Percentiles rank a stretch among this genome's conserved stretches.
These are phyloP conservation scores for Musca vetustissima DNA, from an alignment of 1,140 invertebrate species.

Conservation along the genomic window DNA sequence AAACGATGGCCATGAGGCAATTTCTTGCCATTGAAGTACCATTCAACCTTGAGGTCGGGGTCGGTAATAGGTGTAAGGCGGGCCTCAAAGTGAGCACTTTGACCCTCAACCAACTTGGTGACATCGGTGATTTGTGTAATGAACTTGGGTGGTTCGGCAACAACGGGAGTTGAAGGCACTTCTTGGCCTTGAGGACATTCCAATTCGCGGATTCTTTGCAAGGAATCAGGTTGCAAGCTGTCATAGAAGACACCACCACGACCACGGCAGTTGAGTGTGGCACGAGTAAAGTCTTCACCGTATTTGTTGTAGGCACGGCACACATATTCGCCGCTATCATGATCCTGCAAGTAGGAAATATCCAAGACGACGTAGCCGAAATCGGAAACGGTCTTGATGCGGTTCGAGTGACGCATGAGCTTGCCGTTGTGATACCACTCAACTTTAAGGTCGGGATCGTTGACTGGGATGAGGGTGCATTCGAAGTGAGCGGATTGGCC, in stretches of 20 bases:
- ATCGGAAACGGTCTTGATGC: constrained; percentile 93
- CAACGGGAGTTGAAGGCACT: constrained; percentile 64
- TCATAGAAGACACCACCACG: constrained; percentile 90
- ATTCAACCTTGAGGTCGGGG: constrained; percentile 91
- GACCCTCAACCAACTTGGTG: constrained; percentile 83
- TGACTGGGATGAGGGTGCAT: constrained; percentile 87
- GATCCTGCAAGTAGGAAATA: constrained; percentile 89
- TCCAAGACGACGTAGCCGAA: constrained; percentile 96
- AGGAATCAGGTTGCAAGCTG: constrained; percentile 90
- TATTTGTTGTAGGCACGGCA: constrained; percentile 88
- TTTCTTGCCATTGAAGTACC: constrained; percentile 93
- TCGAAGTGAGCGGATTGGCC: constrained; percentile 92
- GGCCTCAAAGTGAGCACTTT: constrained; percentile 93
- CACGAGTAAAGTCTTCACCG: constrained; percentile 84
- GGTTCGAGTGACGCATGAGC: constrained; percentile 81
- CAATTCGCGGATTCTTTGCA: constrained; percentile 86
- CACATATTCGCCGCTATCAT: constrained; percentile 91
- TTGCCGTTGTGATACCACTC: constrained; percentile 95
- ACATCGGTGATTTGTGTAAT: constrained; percentile 83
- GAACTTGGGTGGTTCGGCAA: constrained; percentile 85
- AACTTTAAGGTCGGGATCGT: constrained; percentile 90
- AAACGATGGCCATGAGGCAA: constrained; percentile 90
- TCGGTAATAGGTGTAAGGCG: constrained; percentile 87
- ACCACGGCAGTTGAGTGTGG: constrained; percentile 79
- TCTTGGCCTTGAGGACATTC: constrained; percentile 68